These are phyloP conservation scores for Limnodromus scolopaceus DNA, from an alignment of 2,797 vertebrate genomes.

Conservation along the genomic window DNA sequence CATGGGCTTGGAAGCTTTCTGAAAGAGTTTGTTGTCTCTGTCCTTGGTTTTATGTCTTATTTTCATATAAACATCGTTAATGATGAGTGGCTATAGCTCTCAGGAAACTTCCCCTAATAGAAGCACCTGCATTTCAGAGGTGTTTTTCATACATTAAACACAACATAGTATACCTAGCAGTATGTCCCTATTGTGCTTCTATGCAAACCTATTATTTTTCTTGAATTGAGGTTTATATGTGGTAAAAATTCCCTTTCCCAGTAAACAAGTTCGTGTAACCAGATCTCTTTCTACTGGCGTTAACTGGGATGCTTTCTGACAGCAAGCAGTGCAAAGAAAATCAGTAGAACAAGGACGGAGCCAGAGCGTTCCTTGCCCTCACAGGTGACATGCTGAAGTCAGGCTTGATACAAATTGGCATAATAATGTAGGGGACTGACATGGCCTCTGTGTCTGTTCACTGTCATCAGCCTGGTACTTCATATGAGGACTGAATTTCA, in stretches of 20 bases:
- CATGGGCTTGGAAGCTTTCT: not conserved
- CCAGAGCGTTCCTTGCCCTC: not conserved
- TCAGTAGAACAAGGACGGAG: not conserved
- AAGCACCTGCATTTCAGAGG: not conserved
- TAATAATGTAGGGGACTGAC: not conserved
- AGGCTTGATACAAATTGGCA: not conserved
- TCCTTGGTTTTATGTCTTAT: not conserved
- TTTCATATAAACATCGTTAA: not conserved
- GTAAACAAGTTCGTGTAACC: not conserved
- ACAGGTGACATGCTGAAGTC: not conserved
- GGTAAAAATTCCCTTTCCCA: not conserved
- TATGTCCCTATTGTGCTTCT: rapidly evolving
- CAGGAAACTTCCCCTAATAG: not conserved
- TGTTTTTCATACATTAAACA: not conserved
- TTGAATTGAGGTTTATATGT: not conserved
- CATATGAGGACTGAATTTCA: not conserved
- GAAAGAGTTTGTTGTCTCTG: not conserved
- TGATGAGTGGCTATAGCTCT: not conserved
- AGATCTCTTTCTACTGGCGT: not conserved
- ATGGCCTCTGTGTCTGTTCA: not conserved
- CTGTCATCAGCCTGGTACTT: not conserved
- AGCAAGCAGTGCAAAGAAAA: not conserved
- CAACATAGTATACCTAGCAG: not conserved
- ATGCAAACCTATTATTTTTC: not conserved
- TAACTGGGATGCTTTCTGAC: not conserved